Evolutionary conservation across 2,797 vertebrate genomes (phyloP), one percentile per base, ranked within the genome.

Genomic region (Botia kubotai): DNA sequence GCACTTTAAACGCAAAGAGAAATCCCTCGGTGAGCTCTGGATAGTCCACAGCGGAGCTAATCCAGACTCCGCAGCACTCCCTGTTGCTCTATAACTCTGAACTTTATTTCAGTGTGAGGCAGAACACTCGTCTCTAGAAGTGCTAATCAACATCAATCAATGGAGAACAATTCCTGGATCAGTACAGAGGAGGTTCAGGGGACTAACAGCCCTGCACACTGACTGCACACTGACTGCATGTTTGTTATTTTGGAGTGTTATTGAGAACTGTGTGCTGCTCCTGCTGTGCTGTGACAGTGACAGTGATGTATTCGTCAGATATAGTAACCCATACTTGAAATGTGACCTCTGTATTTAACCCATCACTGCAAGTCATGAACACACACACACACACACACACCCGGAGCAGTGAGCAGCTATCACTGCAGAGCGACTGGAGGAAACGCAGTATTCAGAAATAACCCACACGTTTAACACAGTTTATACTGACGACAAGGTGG

Each of bases 1-100:
- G 83, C 79, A 87, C 88, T 91, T 87, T 75, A 90, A 90, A 89
- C 87, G 86, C 86, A 76, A 79, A 86, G 63, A 71, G 88, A 93
- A 95, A 95, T 94, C 92, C 91, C 92, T 88, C 89, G 83, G 90
- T 92, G 96, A 97, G 96, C 96, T 93, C 92, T 91, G 88, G 90
- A 92, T 96, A 96, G 96, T 95, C 96, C 95, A 68, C 1, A 91
- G 90, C 92, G 92, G 93, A 94, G 93, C 93, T 95, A 90, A 94
- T 92, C 90, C 91, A 87, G 92, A 92, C 93, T 93, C 92, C 93
- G 93, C 93, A 90, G 89, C 91, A 92, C 91, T 91, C 91, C 92
- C 87, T 93, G 91, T 91, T 91, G 92, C 92, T 93, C 88, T 68
- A 74, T 23, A 67, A 48, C 60, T 36, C 29, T 81, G 80, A 78